These are phyloP conservation scores for Xenopus petersii DNA, from an alignment of 2,797 vertebrate genomes.

Conservation along the genomic window DNA sequence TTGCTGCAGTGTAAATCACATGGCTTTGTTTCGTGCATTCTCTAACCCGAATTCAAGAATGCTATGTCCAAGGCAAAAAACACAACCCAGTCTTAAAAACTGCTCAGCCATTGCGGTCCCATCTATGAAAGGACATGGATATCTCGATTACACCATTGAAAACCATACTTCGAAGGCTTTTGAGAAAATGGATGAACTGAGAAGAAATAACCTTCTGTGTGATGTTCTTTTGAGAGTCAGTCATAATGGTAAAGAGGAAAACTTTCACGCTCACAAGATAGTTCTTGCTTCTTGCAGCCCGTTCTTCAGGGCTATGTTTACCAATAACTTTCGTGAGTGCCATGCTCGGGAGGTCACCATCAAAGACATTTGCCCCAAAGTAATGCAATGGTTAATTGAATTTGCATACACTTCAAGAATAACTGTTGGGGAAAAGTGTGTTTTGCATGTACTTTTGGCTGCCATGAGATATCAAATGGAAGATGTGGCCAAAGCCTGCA, in stretches of 20 bases:
- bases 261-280: slow-evolving; percentile 78
- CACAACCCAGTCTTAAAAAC: slow-evolving; percentile 60
- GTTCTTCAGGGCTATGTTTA: slow-evolving; percentile 83
- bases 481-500: slow-evolving; percentile 75
- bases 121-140: slow-evolving; percentile 73
- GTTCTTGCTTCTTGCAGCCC: slow-evolving; percentile 78
- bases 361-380: slow-evolving; percentile 71
- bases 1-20: not conserved
- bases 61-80: slow-evolving; percentile 69
- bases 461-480: slow-evolving; percentile 81
- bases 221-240: slow-evolving; percentile 73
- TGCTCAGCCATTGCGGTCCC: slow-evolving; percentile 72
- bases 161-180: slow-evolving; percentile 67
- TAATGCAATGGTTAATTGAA: slow-evolving; percentile 75
- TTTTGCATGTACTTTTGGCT: slow-evolving; percentile 73
- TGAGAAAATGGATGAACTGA: slow-evolving; percentile 73
- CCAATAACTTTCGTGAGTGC: slow-evolving; percentile 75
- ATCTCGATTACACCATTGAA: slow-evolving; percentile 76
- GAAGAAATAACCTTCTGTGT: slow-evolving; percentile 69
- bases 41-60: slow-evolving; percentile 53
- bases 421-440: slow-evolving; percentile 76
- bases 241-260: slow-evolving; percentile 66
- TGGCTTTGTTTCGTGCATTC: not conserved
- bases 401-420: slow-evolving; percentile 78
- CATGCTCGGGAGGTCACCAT: slow-evolving; percentile 71